A percentile compares a stretch with the other conserved stretches of the same genome.
Evolutionary conservation across 1,140 invertebrate species (phyloP).

Genomic region (Eupeodes corollae): DNA sequence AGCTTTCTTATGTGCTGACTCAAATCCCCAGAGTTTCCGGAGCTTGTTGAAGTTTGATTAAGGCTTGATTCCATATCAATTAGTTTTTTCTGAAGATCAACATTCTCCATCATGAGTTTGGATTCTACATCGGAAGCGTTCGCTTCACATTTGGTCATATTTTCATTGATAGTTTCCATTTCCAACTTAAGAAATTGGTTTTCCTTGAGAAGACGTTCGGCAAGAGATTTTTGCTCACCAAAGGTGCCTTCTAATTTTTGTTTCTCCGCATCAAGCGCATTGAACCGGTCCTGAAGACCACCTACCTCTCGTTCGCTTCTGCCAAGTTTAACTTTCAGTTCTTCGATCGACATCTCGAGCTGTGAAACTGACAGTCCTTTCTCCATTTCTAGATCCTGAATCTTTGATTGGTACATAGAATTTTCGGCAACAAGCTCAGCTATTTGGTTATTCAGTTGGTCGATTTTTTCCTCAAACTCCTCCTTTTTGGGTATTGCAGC

Average conservation of each 20-base stretch:
- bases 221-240: too few relatives aligned
- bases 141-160: background rate
- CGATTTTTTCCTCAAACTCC: conserved; percentile 38
- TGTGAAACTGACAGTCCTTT: conserved; percentile 42
- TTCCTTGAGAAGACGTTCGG: background rate
- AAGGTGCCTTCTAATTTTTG: too few relatives aligned
- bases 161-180: background rate
- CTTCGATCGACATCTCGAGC: conserved; percentile 40
- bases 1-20: conserved; percentile 1
- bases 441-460: conserved; percentile 35
- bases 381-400: conserved; percentile 39
- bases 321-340: conserved; percentile 37
- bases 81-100: conserved; percentile 1
- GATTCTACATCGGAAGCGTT: conserved; percentile 3
- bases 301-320: conserved; percentile 22
- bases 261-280: background rate
- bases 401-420: conserved; percentile 33
- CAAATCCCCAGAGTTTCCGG: too few relatives aligned
- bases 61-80: conserved; percentile 2
- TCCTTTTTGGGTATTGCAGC: conserved; percentile 22
- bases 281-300: background rate
- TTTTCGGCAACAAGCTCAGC: conserved; percentile 31
- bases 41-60: background rate
- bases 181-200: background rate
- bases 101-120: conserved; percentile 3